Evolutionary conservation across 1,140 invertebrate species (phyloP), one percentile per base, ranked within the genome.

Genomic region (Drosophila nasuta): DNA sequence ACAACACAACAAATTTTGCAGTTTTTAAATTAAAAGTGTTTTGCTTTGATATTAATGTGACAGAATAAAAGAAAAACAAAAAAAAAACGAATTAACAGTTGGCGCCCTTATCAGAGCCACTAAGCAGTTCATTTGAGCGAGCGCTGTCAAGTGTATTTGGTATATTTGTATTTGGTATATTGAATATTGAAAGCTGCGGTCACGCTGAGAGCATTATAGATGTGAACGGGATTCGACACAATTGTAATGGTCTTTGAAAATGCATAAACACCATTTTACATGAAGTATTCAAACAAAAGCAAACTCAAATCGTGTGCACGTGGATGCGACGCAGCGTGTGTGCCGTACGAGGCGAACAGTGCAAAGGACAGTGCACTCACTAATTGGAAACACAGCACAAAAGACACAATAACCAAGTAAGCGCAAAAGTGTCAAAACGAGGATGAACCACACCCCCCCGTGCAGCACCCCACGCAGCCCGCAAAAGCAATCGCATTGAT

Each of bases 251-350:
- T 67, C 65, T 62, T 72, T 41, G 69, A 76, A 72, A 76, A 76
- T 72, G 68, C 60, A 72, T 76, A 76, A 76, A 76, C 68, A 76
- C 66, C 48, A 51, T 75, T 52, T 71, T 75, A 75, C 67, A 75
- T 75, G 73, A 71, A 65, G 73, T 64, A 71, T 72, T 72, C 69
- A 76, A 72, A 76, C 54, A 76, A 76, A 72, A 72, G 60, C 57
- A 72, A 76, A 66, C 41, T 57, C 10, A 73, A 72, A 73, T 33
- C 60, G 69, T 72, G 62, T 76, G 74, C 74, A 76, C 74, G 73
- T 64, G 73, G 54, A 72, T 73, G 69, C 56, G 41, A 58, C 67
- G 72, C 58, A 71, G 73, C 54, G 60, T 49, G 69, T 60, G 48
- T 67, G 64, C 56, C 56, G 25, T 52, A 62, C 35, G 35, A 56